phyloP scores from a whole-genome alignment of 2,888 invertebrate species.

The Diplazon laetatorius region DNA sequence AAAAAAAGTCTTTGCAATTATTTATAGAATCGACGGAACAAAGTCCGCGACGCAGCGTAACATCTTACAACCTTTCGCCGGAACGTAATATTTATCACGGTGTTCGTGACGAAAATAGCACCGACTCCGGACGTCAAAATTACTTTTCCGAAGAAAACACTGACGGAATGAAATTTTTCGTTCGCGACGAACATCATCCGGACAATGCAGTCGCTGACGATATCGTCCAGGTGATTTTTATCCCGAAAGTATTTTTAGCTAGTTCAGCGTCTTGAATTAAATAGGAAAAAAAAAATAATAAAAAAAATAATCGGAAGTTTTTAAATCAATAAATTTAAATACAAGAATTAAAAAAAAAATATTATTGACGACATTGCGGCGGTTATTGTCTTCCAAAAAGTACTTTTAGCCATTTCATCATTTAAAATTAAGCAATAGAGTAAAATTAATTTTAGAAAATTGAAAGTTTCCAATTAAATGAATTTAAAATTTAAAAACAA shows the following conservation, averaged over 20 bases:
- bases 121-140: constrained; percentile 30
- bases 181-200: constrained; percentile 8
- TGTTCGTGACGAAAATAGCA: constrained; percentile 38
- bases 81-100: constrained; percentile 29
- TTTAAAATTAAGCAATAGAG: too few relatives aligned
- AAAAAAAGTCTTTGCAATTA: background rate
- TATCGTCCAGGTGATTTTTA: constrained; percentile 26
- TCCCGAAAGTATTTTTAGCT: background rate
- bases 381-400: too few relatives aligned
- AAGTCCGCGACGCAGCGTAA: constrained; percentile 30
- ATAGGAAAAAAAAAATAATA: background rate
- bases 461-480: too few relatives aligned
- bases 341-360: background rate
- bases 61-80: constrained; percentile 19
- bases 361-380: too few relatives aligned
- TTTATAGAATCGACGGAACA: constrained; percentile 30
- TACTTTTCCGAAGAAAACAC: constrained; percentile 35
- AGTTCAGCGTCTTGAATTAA: background rate
- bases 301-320: too few relatives aligned
- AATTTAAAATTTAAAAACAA: too few relatives aligned
- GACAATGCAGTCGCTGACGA: constrained; percentile 23
- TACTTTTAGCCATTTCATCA: too few relatives aligned
- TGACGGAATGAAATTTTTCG: constrained; percentile 12
- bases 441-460: too few relatives aligned
- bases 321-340: background rate